These are phyloP conservation scores for Saccopteryx bilineata DNA, from an alignment of 2,113 vertebrate species.

Conservation along the genomic window DNA sequence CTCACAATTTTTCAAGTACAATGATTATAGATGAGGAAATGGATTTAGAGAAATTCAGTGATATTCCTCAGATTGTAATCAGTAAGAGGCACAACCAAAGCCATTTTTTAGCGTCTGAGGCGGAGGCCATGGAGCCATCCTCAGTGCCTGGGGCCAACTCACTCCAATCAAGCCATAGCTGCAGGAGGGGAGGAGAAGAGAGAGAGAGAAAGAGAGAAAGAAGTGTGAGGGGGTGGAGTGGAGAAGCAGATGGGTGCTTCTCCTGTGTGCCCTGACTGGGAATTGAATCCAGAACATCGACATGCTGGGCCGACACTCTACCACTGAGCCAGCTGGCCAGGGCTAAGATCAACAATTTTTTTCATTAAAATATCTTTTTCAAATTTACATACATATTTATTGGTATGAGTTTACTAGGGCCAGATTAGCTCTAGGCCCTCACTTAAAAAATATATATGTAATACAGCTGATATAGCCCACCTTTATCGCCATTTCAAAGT, in stretches of 20 bases:
- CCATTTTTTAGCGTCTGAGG: not conserved
- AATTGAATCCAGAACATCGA: too few species aligned
- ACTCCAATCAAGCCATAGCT: too few species aligned
- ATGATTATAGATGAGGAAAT: not conserved
- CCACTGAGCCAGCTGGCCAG: too few species aligned
- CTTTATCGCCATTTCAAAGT: not conserved
- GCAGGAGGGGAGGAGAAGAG: too few species aligned
- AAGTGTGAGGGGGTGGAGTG: too few species aligned
- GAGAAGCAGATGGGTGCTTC: too few species aligned
- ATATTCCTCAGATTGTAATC: not conserved
- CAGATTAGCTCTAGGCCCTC: not conserved
- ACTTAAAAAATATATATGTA: not conserved
- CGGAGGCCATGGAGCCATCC: too few species aligned
- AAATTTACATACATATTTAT: not conserved
- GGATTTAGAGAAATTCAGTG: not conserved
- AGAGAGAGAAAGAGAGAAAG: too few species aligned
- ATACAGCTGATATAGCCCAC: not conserved
- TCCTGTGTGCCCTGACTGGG: too few species aligned
- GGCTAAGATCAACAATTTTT: constrained; percentile 22
- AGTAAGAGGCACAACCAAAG: not conserved
- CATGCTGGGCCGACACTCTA: too few species aligned
- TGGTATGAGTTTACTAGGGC: not conserved
- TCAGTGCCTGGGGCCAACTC: too few species aligned
- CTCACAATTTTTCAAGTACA: not conserved
- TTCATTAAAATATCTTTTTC: not conserved